phyloP scores from a whole-genome alignment of 2,797 vertebrate genomes.

The Phyllotis vaccarum region DNA sequence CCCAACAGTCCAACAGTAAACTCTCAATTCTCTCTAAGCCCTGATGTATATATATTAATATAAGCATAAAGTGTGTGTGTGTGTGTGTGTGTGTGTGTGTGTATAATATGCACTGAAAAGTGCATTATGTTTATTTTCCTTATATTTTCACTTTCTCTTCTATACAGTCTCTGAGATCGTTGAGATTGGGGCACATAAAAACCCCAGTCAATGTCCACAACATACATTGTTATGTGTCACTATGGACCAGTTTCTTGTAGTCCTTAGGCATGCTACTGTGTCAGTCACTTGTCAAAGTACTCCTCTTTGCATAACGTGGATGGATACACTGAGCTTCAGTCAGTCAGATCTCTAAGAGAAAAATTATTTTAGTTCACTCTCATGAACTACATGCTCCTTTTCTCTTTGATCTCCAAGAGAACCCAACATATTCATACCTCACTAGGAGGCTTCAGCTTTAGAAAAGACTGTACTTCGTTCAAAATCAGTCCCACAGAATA shows the following conservation, averaged over 20 bases:
- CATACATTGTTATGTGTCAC: neutral
- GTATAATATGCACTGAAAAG: neutral
- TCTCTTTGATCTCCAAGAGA: neutral
- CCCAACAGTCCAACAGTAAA: neutral
- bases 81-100: neutral
- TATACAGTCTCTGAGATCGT: neutral
- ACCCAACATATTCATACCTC: neutral
- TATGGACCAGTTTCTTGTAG: neutral
- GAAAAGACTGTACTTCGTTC: constrained; percentile 24
- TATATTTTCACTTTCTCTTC: neutral
- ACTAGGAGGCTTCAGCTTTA: neutral
- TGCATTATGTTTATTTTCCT: neutral
- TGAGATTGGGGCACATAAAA: neutral
- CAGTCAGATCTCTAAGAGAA: neutral
- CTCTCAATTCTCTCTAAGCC: neutral
- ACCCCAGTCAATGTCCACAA: neutral
- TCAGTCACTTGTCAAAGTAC: neutral
- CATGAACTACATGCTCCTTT: neutral
- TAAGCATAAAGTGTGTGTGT: neutral
- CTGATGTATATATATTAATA: neutral
- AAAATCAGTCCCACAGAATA: constrained; percentile 40
- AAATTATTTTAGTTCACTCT: neutral
- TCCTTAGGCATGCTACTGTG: neutral
- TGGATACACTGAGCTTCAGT: neutral
- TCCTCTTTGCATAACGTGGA: neutral